Percentiles rank a stretch among this genome's conserved stretches.
phyloP scores from a whole-genome alignment of 2,113 vertebrate genomes.

The Regulus satrapa region DNA sequence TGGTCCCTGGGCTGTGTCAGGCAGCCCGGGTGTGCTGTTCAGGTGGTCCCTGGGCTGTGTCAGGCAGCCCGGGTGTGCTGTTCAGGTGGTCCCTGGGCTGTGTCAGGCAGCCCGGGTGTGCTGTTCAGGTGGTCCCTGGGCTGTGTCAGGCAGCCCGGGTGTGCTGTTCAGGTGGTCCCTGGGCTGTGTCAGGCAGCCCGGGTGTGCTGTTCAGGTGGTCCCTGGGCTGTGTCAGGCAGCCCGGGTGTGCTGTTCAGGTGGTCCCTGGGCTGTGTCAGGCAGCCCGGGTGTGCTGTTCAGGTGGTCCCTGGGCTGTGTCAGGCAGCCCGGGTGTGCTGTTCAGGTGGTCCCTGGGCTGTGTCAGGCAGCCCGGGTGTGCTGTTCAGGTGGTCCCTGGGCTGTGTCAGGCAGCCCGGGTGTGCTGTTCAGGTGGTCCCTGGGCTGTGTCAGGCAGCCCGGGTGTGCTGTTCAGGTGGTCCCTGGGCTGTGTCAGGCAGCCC shows the following conservation, averaged over 20 bases:
- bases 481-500: background rate
- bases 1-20: background rate
- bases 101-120: background rate
- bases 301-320: background rate
- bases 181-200: background rate
- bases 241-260: background rate
- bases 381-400: background rate
- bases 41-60: background rate
- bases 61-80: too few species aligned
- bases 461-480: background rate
- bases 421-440: background rate
- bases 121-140: background rate
- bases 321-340: too few species aligned
- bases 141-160: background rate
- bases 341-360: background rate
- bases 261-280: background rate
- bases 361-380: too few species aligned
- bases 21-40: too few species aligned
- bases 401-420: background rate
- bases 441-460: background rate
- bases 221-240: background rate
- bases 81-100: background rate
- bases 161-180: background rate
- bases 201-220: background rate
- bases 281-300: background rate